Base-by-base conservation (phyloP, 2,888 invertebrate species). In the Aphelenchoides bicaudatus region DNA sequence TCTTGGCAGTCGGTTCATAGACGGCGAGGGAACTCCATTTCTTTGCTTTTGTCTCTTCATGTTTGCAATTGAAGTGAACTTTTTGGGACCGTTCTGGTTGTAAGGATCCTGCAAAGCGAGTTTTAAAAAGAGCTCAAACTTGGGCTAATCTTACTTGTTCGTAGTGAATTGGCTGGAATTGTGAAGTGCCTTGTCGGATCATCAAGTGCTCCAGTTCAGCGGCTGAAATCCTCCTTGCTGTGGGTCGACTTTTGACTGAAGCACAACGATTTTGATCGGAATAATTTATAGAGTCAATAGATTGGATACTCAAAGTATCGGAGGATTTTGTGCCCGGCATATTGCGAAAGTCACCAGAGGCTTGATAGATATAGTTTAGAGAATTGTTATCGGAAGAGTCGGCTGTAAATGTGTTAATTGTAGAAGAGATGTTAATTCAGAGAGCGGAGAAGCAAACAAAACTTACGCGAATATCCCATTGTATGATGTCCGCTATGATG, bases 1-100 rank as follows among this genome's bases (percentile, higher is more conserved):
- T 19, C 63, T 28, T 10, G 59, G 59, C 29, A 59, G 30, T 6
- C 59, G 62, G 53, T 27, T 58, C 54, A 59, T 34, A 6, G 21
- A 39, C 56, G 55, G 55, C 55, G 55, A 54, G n/a, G 55, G 55
- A 10, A 56, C 56, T 10, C 55, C 55, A n/a, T 25, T 25, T 4
- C 55, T 65, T 51, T 86, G 84, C 86, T 87, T 87, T 67, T 84
- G 85, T 56, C 92, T 85, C 81, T 92, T 92, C 92, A 92, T 91
- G 80, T 92, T 91, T 0, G 91, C 89, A 39, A 91, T 91, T 78
- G 91, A 91, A 43, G 90, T 89, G 81, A 91, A 92, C 37, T 91
- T 90, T 57, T 73, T 73, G 29, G 79, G 73, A 49, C 53, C 57
- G 1, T 67, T 66, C 48, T 69, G 67, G 5, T 60, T 50, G 48